Evolutionary conservation across 2,888 invertebrate species (phyloP).

Genomic region (Metellina segmentata): DNA sequence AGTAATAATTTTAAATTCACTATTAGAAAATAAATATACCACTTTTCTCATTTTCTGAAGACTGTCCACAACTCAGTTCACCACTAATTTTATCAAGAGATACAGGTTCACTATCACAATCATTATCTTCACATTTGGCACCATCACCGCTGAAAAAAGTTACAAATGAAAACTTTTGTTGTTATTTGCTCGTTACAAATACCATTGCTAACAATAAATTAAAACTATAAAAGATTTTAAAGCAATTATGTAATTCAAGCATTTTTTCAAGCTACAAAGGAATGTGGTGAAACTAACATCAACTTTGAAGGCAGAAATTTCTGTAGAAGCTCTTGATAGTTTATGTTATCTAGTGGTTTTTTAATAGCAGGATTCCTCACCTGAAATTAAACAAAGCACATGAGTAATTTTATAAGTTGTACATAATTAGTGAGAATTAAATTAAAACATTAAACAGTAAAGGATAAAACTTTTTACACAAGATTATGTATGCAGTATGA

Average conservation of each 20-base stretch:
- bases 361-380: slow-evolving; percentile 78
- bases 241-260: background rate
- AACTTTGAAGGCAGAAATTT: slow-evolving; percentile 80
- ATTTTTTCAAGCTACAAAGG: too few species aligned
- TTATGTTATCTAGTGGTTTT: slow-evolving; percentile 80
- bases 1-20: background rate
- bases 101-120: slow-evolving; percentile 69
- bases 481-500: too few species aligned
- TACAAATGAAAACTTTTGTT: background rate
- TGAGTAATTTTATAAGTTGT: background rate
- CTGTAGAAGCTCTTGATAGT: slow-evolving; percentile 80
- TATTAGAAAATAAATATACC: slow-evolving; percentile 12
- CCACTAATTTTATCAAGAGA: slow-evolving; percentile 62
- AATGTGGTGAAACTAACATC: slow-evolving; percentile 65
- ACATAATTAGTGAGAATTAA: too few species aligned
- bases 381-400: slow-evolving; percentile 26
- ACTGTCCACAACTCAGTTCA: slow-evolving; percentile 72
- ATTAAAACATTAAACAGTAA: too few species aligned
- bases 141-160: slow-evolving; percentile 65
- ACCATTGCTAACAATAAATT: background rate
- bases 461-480: too few species aligned
- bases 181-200: background rate
- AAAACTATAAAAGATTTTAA: too few species aligned
- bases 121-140: slow-evolving; percentile 69
- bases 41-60: slow-evolving; percentile 60